A percentile compares a stretch with the other conserved stretches of the same genome.
These are phyloP conservation scores for Temnothorax nylanderi DNA, from an alignment of 1,140 invertebrate genomes.

Conservation along the genomic window DNA sequence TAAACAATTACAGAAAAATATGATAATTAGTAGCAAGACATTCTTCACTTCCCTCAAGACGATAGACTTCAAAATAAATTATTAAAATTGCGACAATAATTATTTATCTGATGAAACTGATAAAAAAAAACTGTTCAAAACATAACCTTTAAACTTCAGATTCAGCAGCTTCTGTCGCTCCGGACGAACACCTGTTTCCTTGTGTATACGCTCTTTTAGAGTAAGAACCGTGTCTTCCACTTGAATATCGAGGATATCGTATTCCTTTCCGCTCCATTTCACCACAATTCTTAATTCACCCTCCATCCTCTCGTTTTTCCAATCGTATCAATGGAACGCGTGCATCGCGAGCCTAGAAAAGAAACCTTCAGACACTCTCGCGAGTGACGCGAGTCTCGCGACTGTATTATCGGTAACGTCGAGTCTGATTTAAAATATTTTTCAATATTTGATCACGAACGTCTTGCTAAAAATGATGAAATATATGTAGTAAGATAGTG, in stretches of 20 bases:
- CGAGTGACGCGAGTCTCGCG: neutral
- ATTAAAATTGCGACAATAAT: neutral
- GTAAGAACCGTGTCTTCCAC: constrained; percentile 91
- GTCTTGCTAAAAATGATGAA: no score
- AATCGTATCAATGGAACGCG: constrained; percentile 14
- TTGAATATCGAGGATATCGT: constrained; percentile 89
- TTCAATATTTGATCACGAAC: no score
- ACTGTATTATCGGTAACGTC: neutral
- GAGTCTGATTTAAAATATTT: neutral
- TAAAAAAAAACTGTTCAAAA: constrained; percentile 63
- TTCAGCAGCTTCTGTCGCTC: constrained; percentile 97
- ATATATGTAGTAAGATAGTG: no score
- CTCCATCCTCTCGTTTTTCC: constrained; percentile 76
- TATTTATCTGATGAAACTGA: neutral
- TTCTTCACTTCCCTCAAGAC: neutral
- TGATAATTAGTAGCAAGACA: neutral
- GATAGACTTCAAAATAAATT: neutral
- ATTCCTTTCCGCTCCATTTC: constrained; percentile 97
- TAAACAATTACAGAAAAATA: neutral
- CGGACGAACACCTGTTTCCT: constrained; percentile 93
- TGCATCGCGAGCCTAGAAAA: neutral
- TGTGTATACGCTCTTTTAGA: constrained; percentile 93
- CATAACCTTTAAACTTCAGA: constrained; percentile 94
- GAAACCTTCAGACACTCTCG: neutral
- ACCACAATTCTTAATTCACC: constrained; percentile 88